These are phyloP conservation scores for Priocnemis perturbator DNA, from an alignment of 2,888 invertebrate genomes.

Conservation along the genomic window DNA sequence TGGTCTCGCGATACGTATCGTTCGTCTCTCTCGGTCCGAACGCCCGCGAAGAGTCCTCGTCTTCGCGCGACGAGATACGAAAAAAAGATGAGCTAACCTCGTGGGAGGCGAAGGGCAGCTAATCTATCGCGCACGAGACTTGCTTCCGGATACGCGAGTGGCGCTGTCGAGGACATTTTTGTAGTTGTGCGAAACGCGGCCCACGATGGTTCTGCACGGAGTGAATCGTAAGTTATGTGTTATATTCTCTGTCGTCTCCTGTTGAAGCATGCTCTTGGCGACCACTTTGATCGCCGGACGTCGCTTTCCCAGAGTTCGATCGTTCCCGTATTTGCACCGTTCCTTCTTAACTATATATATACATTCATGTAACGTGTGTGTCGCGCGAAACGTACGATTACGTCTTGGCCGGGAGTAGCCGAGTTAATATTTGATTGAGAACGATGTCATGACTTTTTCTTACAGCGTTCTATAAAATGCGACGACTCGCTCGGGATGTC, in stretches of 20 bases:
- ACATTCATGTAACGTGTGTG: no score
- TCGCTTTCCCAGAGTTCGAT: no score
- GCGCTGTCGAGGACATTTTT: slow-evolving; percentile 53
- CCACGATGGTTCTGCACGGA: slow-evolving; percentile 74
- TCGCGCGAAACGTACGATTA: no score
- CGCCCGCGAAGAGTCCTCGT: slow-evolving; percentile 18
- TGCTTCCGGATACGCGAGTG: slow-evolving; percentile 30
- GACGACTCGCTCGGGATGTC: no score
- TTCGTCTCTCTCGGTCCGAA: background rate
- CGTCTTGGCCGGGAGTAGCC: no score
- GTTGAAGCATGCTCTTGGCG: slow-evolving; percentile 37
- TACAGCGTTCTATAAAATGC: no score
- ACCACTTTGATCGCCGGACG: slow-evolving; percentile 22
- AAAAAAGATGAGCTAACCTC: slow-evolving; percentile 53
- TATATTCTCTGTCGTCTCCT: slow-evolving; percentile 39
- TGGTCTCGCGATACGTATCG: background rate
- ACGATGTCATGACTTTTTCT: no score
- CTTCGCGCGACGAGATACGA: slow-evolving; percentile 19
- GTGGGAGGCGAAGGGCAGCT: slow-evolving; percentile 45
- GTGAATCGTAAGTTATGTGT: slow-evolving; percentile 71
- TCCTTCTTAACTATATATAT: no score
- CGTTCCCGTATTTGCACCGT: no score
- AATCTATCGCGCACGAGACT: slow-evolving; percentile 47
- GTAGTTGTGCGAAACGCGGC: slow-evolving; percentile 53
- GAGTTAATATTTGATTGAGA: no score